phyloP scores from a whole-genome alignment of 2,113 vertebrate species.

The Zosterops japonicus region DNA sequence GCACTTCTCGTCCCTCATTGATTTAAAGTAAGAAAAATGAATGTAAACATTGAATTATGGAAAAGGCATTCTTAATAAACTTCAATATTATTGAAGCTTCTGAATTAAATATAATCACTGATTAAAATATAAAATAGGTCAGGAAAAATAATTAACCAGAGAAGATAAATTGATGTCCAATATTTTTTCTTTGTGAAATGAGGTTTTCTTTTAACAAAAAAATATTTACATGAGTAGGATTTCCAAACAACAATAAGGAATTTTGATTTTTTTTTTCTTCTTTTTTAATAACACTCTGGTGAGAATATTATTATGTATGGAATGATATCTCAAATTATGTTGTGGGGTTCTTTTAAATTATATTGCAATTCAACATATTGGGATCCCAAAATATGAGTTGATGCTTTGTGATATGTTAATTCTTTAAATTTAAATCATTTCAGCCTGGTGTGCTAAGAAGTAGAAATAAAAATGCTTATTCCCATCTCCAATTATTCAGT shows the following conservation, averaged over 20 bases:
- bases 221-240: background rate
- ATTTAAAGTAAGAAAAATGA: conserved; percentile 2
- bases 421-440: background rate
- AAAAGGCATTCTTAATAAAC: conserved; percentile 23
- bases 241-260: background rate
- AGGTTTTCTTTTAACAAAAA: background rate
- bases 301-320: background rate
- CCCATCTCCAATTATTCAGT: background rate
- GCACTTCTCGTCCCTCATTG: background rate
- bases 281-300: background rate
- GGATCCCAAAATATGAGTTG: background rate
- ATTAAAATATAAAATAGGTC: conserved; percentile 31
- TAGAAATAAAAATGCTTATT: background rate
- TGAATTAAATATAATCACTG: conserved; percentile 49
- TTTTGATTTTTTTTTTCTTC: background rate
- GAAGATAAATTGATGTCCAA: background rate
- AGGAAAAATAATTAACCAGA: conserved; percentile 16
- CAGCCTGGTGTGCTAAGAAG: background rate
- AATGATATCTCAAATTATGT: background rate
- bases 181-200: background rate
- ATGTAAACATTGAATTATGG: conserved; percentile 44
- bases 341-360: fast-evolving
- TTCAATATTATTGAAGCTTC: background rate
- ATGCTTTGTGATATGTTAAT: background rate
- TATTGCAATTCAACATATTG: background rate